These are phyloP conservation scores for Euborellia annulipes DNA, from an alignment of 1,140 invertebrate species.

Conservation along the genomic window DNA sequence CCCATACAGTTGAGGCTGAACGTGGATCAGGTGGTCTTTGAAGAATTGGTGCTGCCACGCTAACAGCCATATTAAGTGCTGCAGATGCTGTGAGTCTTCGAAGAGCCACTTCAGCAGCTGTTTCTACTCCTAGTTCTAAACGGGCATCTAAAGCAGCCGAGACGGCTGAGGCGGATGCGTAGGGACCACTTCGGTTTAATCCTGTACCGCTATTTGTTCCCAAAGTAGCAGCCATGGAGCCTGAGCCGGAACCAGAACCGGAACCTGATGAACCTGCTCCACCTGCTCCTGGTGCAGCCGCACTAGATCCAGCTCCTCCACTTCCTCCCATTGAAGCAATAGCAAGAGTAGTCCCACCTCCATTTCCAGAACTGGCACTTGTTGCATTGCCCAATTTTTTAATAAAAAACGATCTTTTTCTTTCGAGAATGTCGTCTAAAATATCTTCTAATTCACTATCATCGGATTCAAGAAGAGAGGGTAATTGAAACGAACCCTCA, in stretches of 20 bases:
- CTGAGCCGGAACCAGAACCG: background rate
- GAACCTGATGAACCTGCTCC: slow-evolving; percentile 10
- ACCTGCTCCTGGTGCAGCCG: slow-evolving; percentile 15
- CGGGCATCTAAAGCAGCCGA: slow-evolving; percentile 61
- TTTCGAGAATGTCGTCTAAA: slow-evolving; percentile 45
- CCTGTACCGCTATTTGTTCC: background rate
- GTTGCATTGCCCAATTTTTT: slow-evolving; percentile 24
- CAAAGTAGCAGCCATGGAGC: background rate
- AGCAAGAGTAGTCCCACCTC: slow-evolving; percentile 6
- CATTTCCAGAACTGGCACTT: background rate
- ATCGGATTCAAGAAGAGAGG: slow-evolving; percentile 50
- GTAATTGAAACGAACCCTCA: slow-evolving; percentile 28
- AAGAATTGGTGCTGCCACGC: slow-evolving; percentile 33
- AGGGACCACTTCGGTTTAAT: too few relatives aligned
- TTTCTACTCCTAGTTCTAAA: slow-evolving; percentile 56
- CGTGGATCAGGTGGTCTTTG: slow-evolving; percentile 16
- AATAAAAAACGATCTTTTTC: slow-evolving; percentile 25
- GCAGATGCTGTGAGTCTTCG: slow-evolving; percentile 44
- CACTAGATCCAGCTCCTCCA: slow-evolving; percentile 13
- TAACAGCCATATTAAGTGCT: slow-evolving; percentile 37
- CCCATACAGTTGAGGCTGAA: background rate
- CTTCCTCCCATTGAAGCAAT: slow-evolving; percentile 4
- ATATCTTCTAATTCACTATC: slow-evolving; percentile 56
- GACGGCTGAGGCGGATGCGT: slow-evolving; percentile 20
- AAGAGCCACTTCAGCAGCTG: slow-evolving; percentile 50